phyloP scores from a whole-genome alignment of 2,113 vertebrate species.

The Trinectes maculatus region DNA sequence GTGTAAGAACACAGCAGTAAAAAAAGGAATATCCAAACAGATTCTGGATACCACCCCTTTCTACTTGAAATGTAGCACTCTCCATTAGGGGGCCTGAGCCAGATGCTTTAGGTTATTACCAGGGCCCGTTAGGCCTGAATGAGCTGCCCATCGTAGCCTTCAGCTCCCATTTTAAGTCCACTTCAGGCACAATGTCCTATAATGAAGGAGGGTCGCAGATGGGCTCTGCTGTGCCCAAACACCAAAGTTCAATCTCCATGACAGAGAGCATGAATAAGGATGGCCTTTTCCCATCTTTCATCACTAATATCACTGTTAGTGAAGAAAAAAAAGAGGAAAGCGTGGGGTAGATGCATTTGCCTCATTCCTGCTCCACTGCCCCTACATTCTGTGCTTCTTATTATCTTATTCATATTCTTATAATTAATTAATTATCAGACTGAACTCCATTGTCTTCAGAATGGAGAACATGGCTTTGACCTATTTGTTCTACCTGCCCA shows the following conservation, averaged over 20 bases:
- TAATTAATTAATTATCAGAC: conserved; percentile 31
- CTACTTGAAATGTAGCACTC: conserved; percentile 56
- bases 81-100: conserved; percentile 61
- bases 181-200: conserved; percentile 62
- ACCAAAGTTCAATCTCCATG: conserved; percentile 62
- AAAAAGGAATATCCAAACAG: conserved; percentile 56
- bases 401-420: too few relatives aligned
- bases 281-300: conserved; percentile 52
- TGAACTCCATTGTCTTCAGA: conserved; percentile 25
- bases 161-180: conserved; percentile 62
- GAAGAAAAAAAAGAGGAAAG: conserved; percentile 29
- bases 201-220: conserved; percentile 62
- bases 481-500: neutral
- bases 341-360: conserved; percentile 27
- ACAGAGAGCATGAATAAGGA: conserved; percentile 66
- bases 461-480: neutral
- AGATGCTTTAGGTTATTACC: conserved; percentile 64
- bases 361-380: conserved; percentile 60
- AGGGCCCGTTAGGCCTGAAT: conserved; percentile 62
- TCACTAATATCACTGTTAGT: conserved; percentile 37
- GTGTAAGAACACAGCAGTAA: conserved; percentile 23
- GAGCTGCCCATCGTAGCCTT: conserved; percentile 58
- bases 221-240: conserved; percentile 42
- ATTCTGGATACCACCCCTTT: conserved; percentile 23
- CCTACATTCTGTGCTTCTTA: conserved; percentile 27